phyloP scores from a whole-genome alignment of 2,113 vertebrate genomes.

The Silurus glanis region DNA sequence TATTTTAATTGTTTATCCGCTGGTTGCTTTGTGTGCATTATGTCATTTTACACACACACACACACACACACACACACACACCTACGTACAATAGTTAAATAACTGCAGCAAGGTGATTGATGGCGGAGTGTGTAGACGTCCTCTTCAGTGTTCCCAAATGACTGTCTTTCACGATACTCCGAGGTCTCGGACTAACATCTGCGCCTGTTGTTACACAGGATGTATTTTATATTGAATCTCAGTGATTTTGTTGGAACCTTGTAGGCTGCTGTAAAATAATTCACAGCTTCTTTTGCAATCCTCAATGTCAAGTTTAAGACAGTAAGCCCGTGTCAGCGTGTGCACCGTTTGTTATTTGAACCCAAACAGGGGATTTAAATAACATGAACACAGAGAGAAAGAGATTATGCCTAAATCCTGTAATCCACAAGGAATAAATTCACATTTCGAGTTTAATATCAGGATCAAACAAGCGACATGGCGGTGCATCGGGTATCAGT shows the following conservation, averaged over 20 bases:
- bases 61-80: neutral
- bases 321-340: neutral
- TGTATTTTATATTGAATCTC: neutral
- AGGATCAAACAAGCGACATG: neutral
- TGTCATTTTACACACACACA: too few relatives aligned
- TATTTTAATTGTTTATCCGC: too few relatives aligned
- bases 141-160: neutral
- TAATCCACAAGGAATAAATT: neutral
- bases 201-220: neutral
- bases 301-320: neutral
- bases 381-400: neutral
- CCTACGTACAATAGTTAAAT: neutral
- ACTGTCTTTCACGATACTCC: neutral
- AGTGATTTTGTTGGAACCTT: neutral
- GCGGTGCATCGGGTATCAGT: neutral
- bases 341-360: neutral
- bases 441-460: neutral
- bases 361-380: neutral
- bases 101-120: neutral
- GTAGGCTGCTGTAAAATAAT: neutral
- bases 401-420: neutral
- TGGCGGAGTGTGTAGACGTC: neutral
- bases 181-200: neutral
- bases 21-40: neutral
- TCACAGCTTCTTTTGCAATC: slow-evolving; percentile 14